Conservation (phyloP, 2,113 vertebrate species). For the Parus major region DNA sequence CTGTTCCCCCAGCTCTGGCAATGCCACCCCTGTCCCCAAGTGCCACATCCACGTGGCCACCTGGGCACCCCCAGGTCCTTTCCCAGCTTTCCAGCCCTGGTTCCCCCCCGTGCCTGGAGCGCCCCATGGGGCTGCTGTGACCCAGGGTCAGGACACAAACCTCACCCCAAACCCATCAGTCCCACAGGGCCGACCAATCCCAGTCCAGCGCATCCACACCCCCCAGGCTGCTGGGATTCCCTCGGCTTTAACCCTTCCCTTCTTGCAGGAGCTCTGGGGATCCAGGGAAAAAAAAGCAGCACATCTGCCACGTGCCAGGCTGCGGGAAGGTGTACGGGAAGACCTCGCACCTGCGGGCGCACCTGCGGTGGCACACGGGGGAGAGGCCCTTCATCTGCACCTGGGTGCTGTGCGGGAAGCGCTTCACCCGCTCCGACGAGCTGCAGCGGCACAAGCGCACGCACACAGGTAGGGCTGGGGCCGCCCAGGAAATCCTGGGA, state of each 20-base stretch:
- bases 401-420: slow-evolving; percentile 94
- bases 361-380: slow-evolving; percentile 96
- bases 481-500: not conserved
- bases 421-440: slow-evolving; percentile 94
- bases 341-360: slow-evolving; percentile 91
- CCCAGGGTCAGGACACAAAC: not conserved
- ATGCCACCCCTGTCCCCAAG: not conserved
- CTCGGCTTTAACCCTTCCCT: not conserved
- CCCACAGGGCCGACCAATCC: fast-evolving
- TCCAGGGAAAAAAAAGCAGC: slow-evolving; percentile 95
- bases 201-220: fast-evolving
- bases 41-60: not conserved
- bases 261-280: slow-evolving; percentile 73
- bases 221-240: fast-evolving
- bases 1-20: not conserved
- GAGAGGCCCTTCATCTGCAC: slow-evolving; percentile 91
- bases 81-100: not conserved
- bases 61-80: not conserved
- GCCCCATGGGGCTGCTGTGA: too few relatives aligned
- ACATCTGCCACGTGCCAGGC: slow-evolving; percentile 92
- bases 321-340: slow-evolving; percentile 96
- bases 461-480: slow-evolving; percentile 83
- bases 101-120: fast-evolving
- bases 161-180: too few relatives aligned
- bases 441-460: slow-evolving; percentile 96